Conservation (phyloP, 2,113 vertebrate species). For the Geococcyx californianus region DNA sequence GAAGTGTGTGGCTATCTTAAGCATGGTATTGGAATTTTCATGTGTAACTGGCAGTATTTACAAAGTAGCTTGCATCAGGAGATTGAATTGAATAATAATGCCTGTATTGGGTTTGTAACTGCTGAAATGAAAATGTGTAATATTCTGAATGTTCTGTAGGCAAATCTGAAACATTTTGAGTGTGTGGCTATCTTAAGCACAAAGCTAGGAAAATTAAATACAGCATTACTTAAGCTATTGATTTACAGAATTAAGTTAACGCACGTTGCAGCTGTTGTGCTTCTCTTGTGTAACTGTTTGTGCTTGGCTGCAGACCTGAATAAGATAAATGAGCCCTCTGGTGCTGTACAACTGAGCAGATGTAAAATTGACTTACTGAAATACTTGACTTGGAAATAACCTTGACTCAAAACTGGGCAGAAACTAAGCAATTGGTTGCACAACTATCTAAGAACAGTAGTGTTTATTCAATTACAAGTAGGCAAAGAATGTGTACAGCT, state of each 20-base stretch:
- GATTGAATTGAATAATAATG: neutral
- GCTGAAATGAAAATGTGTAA: neutral
- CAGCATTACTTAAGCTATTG: neutral
- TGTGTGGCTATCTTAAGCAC: neutral
- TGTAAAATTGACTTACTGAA: neutral
- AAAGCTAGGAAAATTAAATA: neutral
- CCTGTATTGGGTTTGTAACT: neutral
- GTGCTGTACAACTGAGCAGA: neutral
- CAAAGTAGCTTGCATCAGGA: neutral
- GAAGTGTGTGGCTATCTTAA: neutral
- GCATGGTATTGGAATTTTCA: neutral
- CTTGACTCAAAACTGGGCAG: neutral
- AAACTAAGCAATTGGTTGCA: neutral
- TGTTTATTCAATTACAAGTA: neutral
- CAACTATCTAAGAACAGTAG: neutral
- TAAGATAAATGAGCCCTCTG: neutral
- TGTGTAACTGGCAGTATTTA: neutral
- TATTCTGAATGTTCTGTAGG: neutral
- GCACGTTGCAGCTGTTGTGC: neutral
- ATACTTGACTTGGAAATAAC: neutral
- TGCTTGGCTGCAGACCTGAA: neutral
- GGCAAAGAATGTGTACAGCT: neutral
- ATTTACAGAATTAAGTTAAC: neutral
- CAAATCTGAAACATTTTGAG: neutral
- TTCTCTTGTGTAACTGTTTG: neutral